Evolutionary conservation across 2,888 invertebrate species (phyloP).

Genomic region (Standfussiana lucernea): DNA sequence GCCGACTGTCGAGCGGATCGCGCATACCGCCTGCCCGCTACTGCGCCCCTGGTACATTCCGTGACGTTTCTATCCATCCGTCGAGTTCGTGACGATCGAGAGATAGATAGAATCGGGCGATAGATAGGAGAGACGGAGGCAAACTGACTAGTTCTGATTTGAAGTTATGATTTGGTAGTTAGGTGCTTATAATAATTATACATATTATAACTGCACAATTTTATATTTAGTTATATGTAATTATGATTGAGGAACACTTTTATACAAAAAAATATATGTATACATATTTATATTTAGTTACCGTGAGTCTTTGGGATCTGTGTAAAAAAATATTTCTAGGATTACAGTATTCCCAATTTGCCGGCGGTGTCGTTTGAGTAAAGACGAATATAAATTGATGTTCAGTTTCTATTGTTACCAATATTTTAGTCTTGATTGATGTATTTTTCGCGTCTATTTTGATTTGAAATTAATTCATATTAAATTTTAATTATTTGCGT

Average conservation of each 20-base stretch:
- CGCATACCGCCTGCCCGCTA: conserved; percentile 71
- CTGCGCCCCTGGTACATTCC: conserved; percentile 81
- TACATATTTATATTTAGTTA: too few species aligned
- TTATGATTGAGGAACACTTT: not conserved
- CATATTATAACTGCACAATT: not conserved
- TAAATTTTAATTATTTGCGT: too few species aligned
- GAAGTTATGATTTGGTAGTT: not conserved
- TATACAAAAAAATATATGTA: too few species aligned
- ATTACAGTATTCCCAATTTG: too few species aligned
- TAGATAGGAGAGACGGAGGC: conserved; percentile 1
- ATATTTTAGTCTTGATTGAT: not conserved
- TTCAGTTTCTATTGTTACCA: too few species aligned
- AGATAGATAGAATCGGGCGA: conserved; percentile 16
- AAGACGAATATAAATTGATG: not conserved
- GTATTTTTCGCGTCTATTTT: not conserved
- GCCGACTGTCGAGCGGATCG: conserved; percentile 68
- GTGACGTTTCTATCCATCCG: conserved; percentile 77
- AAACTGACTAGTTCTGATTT: not conserved
- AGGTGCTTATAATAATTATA: not conserved
- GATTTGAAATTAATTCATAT: not conserved
- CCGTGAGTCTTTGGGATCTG: too few species aligned
- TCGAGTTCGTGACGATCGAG: conserved; percentile 35
- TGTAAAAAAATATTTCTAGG: too few species aligned
- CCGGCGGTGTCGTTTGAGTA: not conserved
- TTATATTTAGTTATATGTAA: not conserved